Evolutionary conservation across 2,113 vertebrate species (phyloP).

Genomic region (Struthidea cinerea): DNA sequence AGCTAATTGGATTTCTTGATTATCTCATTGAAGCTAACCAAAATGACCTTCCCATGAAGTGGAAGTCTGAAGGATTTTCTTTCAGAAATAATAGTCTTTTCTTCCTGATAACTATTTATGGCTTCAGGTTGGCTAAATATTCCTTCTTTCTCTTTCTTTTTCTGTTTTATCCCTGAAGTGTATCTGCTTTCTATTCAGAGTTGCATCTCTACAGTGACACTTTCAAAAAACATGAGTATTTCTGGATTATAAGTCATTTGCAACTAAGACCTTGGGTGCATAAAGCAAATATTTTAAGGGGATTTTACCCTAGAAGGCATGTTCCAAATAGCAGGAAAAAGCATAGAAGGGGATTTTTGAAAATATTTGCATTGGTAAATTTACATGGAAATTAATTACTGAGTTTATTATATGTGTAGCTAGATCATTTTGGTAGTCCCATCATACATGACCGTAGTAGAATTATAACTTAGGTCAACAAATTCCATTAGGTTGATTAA

Average conservation of each 20-base stretch:
- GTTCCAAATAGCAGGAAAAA: neutral
- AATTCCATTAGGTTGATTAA: neutral
- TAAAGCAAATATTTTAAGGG: neutral
- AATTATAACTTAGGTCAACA: neutral
- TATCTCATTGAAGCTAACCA: neutral
- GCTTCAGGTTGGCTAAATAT: neutral
- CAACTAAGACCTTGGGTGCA: neutral
- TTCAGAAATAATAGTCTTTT: slow-evolving; percentile 12
- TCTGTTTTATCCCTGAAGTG: neutral
- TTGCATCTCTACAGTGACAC: neutral
- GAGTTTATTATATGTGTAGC: neutral
- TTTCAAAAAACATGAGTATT: neutral
- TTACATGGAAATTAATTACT: neutral
- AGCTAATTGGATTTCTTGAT: slow-evolving; percentile 42
- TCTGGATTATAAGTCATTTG: neutral
- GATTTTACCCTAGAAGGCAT: neutral
- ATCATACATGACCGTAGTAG: neutral
- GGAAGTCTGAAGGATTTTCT: slow-evolving; percentile 6
- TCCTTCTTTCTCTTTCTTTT: neutral
- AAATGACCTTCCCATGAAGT: neutral
- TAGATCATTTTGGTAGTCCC: neutral
- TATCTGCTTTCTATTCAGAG: neutral
- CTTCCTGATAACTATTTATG: neutral
- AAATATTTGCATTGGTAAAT: neutral
- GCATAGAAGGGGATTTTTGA: neutral